phyloP scores from a whole-genome alignment of 2,797 vertebrate genomes.

The Falco concolor region DNA sequence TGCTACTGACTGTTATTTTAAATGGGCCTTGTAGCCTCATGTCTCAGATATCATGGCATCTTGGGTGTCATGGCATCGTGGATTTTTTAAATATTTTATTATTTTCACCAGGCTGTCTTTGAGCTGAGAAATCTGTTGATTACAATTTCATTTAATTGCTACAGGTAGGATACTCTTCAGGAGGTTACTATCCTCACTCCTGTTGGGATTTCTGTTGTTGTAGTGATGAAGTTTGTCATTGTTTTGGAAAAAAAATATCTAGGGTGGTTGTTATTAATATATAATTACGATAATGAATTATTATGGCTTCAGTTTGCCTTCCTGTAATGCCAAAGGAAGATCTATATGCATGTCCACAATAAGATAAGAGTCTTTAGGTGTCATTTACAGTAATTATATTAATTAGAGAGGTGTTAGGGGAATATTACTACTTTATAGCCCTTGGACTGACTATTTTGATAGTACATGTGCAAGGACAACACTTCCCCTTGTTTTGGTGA shows the following conservation, averaged over 20 bases:
- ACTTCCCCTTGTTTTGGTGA: neutral
- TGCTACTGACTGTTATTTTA: neutral
- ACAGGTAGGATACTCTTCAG: neutral
- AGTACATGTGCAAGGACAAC: neutral
- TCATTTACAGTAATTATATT: slow-evolving; percentile 18
- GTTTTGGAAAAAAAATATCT: neutral
- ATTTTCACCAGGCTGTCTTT: neutral
- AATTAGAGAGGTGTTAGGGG: neutral
- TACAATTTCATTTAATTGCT: neutral
- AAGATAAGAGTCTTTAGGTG: neutral
- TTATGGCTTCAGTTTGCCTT: neutral
- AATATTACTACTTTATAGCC: neutral
- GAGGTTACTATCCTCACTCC: neutral
- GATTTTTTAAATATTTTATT: neutral
- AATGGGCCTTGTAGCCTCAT: neutral
- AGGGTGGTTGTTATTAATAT: slow-evolving; percentile 3
- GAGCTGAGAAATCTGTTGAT: neutral
- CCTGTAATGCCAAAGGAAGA: neutral
- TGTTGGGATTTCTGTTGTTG: neutral
- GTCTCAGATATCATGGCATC: neutral
- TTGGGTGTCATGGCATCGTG: neutral
- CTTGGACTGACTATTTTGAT: neutral
- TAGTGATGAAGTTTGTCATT: neutral
- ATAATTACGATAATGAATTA: slow-evolving; percentile 30
- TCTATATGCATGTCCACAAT: neutral